Percentiles rank a stretch among this genome's conserved stretches.
Conservation (phyloP, 1,140 invertebrate genomes). For the Rhagoletis pomonella region DNA sequence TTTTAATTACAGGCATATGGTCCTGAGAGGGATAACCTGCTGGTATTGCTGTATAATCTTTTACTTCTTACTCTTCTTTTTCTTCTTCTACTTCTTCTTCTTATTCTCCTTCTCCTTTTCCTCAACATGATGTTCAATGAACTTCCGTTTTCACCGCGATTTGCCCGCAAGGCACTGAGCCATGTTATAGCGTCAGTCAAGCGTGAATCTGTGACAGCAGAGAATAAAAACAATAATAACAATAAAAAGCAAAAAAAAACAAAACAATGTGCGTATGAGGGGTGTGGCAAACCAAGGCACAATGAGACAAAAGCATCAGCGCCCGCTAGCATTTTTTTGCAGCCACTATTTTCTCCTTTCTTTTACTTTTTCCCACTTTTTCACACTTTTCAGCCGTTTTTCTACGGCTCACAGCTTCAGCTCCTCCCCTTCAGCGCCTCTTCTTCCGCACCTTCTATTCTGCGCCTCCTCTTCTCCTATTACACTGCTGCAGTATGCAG, state of each 20-base stretch:
- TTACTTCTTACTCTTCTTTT: too few species aligned
- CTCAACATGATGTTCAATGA: neutral
- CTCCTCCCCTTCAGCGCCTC: too few species aligned
- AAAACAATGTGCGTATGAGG: neutral
- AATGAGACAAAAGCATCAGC: neutral
- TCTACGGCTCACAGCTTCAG: too few species aligned
- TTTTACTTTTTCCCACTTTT: too few species aligned
- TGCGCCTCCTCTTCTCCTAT: neutral
- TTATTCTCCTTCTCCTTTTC: neutral
- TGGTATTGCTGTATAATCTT: too few species aligned
- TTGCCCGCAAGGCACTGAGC: neutral
- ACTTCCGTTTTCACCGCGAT: neutral
- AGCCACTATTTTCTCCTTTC: neutral
- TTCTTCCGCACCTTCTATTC: neutral
- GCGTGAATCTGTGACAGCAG: neutral
- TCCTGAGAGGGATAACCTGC: too few species aligned
- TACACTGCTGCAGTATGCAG: too few species aligned
- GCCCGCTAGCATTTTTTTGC: neutral
- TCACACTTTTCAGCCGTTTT: neutral
- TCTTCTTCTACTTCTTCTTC: neutral
- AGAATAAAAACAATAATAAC: neutral
- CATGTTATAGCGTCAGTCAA: neutral
- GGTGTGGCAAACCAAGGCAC: neutral
- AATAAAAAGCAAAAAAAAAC: neutral
- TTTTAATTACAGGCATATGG: too few species aligned